Percentiles rank a stretch among this genome's conserved stretches.
These are phyloP conservation scores for Silurus lanzhouensis DNA, from an alignment of 2,797 vertebrate species.

Conservation along the genomic window DNA sequence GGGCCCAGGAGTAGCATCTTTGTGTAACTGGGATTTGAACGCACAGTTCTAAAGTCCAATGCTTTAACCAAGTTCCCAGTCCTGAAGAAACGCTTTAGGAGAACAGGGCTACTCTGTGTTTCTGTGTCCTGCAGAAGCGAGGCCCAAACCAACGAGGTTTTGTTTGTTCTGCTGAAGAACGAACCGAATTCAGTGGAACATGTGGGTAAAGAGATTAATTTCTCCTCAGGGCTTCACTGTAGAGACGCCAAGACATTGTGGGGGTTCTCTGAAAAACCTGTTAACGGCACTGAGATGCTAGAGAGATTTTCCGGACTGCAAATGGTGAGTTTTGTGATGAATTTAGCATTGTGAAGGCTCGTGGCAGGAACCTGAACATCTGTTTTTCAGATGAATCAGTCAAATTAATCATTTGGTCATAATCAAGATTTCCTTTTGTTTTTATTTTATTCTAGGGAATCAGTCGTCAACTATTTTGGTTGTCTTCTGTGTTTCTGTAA, in stretches of 20 bases:
- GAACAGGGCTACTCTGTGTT: neutral
- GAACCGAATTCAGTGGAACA: constrained; percentile 23
- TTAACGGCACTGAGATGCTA: constrained; percentile 34
- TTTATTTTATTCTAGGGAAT: too few species aligned
- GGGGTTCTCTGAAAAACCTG: constrained; percentile 21
- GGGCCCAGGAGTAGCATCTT: too few species aligned
- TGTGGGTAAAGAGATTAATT: constrained; percentile 3
- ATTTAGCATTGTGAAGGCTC: constrained; percentile 54
- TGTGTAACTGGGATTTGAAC: too few species aligned
- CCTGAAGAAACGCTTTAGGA: neutral
- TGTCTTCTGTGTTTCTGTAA: too few species aligned
- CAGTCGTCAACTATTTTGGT: too few species aligned
- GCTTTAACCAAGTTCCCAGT: too few species aligned
- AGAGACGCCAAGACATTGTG: constrained; percentile 2
- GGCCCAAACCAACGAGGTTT: neutral
- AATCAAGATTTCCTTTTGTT: neutral
- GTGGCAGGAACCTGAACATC: neutral
- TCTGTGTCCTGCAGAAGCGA: neutral
- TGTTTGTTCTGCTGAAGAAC: constrained; percentile 24
- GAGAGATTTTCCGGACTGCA: constrained; percentile 9
- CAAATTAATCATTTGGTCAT: neutral
- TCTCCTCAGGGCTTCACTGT: constrained; percentile 12
- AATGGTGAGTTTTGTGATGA: constrained; percentile 46
- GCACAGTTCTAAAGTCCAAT: too few species aligned
- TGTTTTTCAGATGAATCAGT: neutral